Evolutionary conservation across 2,888 invertebrate species (phyloP).

Genomic region (Dyspetes luteomarginatus): DNA sequence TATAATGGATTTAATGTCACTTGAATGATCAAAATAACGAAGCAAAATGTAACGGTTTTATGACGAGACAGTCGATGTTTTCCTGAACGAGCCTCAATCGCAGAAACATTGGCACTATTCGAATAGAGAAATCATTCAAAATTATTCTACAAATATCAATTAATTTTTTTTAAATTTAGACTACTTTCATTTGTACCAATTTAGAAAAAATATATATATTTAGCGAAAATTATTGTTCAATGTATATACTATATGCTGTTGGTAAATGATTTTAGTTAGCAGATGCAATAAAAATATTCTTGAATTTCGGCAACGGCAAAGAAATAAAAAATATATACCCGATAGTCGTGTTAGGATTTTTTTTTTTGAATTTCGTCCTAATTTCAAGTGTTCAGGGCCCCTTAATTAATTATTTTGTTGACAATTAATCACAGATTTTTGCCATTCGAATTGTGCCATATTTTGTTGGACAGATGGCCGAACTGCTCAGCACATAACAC

Average conservation of each 20-base stretch:
- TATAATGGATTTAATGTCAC: not conserved
- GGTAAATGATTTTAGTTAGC: no score
- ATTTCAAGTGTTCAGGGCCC: no score
- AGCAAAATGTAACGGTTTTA: not conserved
- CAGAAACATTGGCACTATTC: not conserved
- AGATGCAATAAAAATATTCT: no score
- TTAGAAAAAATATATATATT: no score
- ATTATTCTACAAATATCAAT: no score
- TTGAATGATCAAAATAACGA: not conserved
- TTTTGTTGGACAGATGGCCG: not conserved
- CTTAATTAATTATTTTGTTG: not conserved
- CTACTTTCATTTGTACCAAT: no score
- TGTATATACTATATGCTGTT: no score
- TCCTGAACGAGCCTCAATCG: not conserved
- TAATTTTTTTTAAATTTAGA: no score
- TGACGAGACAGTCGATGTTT: not conserved
- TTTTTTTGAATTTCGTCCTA: not conserved
- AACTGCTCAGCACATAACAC: not conserved
- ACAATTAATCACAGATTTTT: not conserved
- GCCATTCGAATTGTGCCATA: not conserved
- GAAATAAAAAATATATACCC: not conserved
- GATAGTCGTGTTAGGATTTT: not conserved
- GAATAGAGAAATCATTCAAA: not conserved
- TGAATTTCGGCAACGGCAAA: not conserved
- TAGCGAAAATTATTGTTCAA: no score